Conservation (phyloP, 2,797 vertebrate genomes). For the Hoplostethus mediterraneus region DNA sequence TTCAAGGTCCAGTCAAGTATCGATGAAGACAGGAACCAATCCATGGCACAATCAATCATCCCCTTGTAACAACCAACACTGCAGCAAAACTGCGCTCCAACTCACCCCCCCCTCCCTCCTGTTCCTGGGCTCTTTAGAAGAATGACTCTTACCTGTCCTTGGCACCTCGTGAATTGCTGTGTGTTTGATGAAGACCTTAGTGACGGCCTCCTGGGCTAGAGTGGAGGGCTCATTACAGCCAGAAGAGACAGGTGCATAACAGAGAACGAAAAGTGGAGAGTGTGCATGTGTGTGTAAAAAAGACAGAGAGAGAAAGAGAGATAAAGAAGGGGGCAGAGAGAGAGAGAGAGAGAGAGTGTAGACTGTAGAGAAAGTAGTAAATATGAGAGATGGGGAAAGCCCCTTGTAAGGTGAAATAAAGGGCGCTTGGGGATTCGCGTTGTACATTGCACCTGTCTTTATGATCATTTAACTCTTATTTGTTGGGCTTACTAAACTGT, state of each 20-base stretch:
- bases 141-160: conserved; percentile 79
- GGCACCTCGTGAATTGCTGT: conserved; percentile 62
- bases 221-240: conserved; percentile 66
- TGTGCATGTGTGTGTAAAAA: conserved; percentile 16
- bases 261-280: conserved; percentile 38
- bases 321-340: background rate
- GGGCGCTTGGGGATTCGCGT: conserved; percentile 57
- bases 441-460: conserved; percentile 70
- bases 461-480: conserved; percentile 80
- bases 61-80: conserved; percentile 10
- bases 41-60: conserved; percentile 33
- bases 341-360: conserved; percentile 17
- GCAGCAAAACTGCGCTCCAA: conserved; percentile 30
- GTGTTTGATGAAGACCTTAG: conserved; percentile 74
- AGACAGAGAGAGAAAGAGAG: background rate
- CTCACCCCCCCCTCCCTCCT: conserved; percentile 24
- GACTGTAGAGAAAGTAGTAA: conserved; percentile 60
- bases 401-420: conserved; percentile 76
- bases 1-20: conserved; percentile 18
- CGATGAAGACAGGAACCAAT: conserved; percentile 21
- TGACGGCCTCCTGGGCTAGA: conserved; percentile 62
- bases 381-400: conserved; percentile 76
- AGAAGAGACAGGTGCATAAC: conserved; percentile 55
- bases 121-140: conserved; percentile 37
- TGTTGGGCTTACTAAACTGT: conserved; percentile 80